phyloP scores from a whole-genome alignment of 2,888 invertebrate species.

The Julus scanicus region DNA sequence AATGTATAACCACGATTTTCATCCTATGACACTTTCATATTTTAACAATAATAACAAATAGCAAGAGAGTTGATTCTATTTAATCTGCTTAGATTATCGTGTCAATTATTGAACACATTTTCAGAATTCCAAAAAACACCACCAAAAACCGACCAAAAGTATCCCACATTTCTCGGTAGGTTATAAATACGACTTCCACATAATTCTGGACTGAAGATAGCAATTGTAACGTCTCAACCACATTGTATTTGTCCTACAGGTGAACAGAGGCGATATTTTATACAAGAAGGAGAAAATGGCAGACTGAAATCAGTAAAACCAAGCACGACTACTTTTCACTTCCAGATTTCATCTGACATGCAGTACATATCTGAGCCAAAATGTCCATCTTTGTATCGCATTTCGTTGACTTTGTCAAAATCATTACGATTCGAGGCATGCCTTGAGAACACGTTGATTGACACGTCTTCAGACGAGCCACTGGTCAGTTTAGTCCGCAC shows the following conservation, averaged over 20 bases:
- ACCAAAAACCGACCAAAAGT: not conserved
- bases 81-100: too few species aligned
- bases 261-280: not conserved
- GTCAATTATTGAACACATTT: too few species aligned
- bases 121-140: too few species aligned
- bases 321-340: not conserved
- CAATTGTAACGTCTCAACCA: too few species aligned
- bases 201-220: too few species aligned
- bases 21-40: too few species aligned
- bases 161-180: too few species aligned
- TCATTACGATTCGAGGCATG: not conserved
- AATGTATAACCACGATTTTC: not conserved
- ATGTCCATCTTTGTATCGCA: conserved; percentile 10
- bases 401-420: not conserved
- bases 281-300: not conserved
- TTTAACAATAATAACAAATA: not conserved
- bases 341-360: not conserved
- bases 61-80: too few species aligned
- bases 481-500: not conserved
- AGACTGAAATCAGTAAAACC: not conserved
- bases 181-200: too few species aligned
- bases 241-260: too few species aligned
- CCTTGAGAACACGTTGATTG: conserved; percentile 4
- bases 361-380: not conserved
- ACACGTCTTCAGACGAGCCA: not conserved